phyloP scores from a whole-genome alignment of 2,888 invertebrate genomes.

The Heliconius charithonia region DNA sequence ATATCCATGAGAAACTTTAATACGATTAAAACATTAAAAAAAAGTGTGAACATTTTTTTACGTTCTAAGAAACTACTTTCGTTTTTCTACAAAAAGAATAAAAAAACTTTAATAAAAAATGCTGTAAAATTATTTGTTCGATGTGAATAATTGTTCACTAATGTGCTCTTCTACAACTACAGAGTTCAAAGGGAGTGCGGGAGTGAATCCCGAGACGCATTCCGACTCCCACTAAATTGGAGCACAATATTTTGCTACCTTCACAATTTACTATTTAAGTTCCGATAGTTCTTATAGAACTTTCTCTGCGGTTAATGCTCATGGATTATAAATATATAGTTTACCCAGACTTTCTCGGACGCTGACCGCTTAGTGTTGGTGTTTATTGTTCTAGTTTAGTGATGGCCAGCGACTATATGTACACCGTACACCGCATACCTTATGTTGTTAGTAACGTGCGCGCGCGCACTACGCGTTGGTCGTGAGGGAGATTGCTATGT shows the following conservation, averaged over 20 bases:
- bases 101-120: too few species aligned
- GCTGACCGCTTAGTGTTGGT: background rate
- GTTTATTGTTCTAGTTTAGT: too few species aligned
- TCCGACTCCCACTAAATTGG: background rate
- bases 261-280: slow-evolving; percentile 28
- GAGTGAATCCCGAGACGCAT: background rate
- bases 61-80: background rate
- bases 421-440: too few species aligned
- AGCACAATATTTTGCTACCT: slow-evolving; percentile 21
- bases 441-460: too few species aligned
- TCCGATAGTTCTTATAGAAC: slow-evolving; percentile 33
- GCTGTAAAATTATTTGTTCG: background rate
- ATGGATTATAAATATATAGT: slow-evolving; percentile 21
- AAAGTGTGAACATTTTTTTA: background rate
- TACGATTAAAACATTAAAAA: background rate
- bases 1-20: background rate
- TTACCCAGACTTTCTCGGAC: background rate
- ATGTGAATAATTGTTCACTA: too few species aligned
- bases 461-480: too few species aligned
- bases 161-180: too few species aligned
- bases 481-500: too few species aligned
- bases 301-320: slow-evolving; percentile 33
- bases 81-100: background rate
- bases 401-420: too few species aligned
- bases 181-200: too few species aligned